A percentile compares a stretch with the other conserved stretches of the same genome.
phyloP scores from a whole-genome alignment of 2,113 vertebrate genomes.

The Gadus chalcogrammus region DNA sequence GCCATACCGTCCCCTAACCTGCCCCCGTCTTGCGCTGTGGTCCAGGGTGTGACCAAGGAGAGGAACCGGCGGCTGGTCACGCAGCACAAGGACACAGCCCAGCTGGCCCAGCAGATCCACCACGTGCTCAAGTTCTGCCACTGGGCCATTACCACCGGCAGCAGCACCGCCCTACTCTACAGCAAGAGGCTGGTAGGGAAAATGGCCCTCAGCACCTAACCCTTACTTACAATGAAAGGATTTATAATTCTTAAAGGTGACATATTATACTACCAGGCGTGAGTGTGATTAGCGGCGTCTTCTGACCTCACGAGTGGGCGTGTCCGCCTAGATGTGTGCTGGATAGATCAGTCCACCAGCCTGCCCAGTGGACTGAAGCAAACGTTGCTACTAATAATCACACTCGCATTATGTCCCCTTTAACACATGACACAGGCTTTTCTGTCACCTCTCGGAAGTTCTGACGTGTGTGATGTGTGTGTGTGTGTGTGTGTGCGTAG shows the following conservation, averaged over 20 bases:
- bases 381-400: too few species aligned
- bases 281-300: too few species aligned
- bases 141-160: slow-evolving; percentile 95
- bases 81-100: slow-evolving; percentile 90
- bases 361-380: too few species aligned
- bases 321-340: too few species aligned
- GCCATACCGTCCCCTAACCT: too few species aligned
- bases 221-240: background rate
- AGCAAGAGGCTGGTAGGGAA: slow-evolving; percentile 92
- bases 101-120: slow-evolving; percentile 90
- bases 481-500: slow-evolving; percentile 57
- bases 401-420: too few species aligned
- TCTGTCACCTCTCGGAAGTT: background rate
- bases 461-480: background rate
- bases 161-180: slow-evolving; percentile 93
- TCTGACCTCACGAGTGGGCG: too few species aligned
- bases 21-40: background rate
- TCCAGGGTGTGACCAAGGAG: slow-evolving; percentile 92
- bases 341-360: too few species aligned
- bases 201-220: background rate
- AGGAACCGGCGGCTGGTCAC: slow-evolving; percentile 87
- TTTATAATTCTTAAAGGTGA: background rate
- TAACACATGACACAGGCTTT: background rate
- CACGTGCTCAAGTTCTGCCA: slow-evolving; percentile 96
- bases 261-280: too few species aligned